Percentiles rank a stretch among this genome's conserved stretches.
phyloP scores from a whole-genome alignment of 2,113 vertebrate species.

The Gnathonemus longibarbis region DNA sequence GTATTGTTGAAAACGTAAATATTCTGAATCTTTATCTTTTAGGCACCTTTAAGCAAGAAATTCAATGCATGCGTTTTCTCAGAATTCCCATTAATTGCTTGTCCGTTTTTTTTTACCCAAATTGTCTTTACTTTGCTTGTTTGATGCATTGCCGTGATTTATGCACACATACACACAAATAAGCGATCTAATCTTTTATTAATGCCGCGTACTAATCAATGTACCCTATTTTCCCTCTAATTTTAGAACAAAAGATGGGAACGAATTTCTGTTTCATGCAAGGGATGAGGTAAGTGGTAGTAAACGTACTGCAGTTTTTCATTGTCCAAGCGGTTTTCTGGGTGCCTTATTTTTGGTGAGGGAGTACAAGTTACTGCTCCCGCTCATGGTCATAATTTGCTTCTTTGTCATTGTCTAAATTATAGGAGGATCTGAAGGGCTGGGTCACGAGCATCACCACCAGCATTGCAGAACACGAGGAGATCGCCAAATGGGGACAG shows the following conservation, averaged over 20 bases:
- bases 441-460: slow-evolving; percentile 70
- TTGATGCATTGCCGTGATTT: not conserved
- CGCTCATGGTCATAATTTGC: too few relatives aligned
- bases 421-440: slow-evolving; percentile 77
- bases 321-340: not conserved
- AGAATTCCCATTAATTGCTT: not conserved
- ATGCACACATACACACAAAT: not conserved
- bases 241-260: slow-evolving; percentile 79
- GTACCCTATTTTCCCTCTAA: not conserved
- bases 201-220: not conserved
- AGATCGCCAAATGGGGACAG: slow-evolving; percentile 77
- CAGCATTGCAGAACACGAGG: slow-evolving; percentile 72
- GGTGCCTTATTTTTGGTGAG: not conserved
- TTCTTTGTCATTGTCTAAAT: not conserved
- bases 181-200: not conserved
- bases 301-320: not conserved
- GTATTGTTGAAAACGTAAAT: not conserved
- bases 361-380: not conserved
- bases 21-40: not conserved
- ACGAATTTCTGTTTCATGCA: slow-evolving; percentile 84
- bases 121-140: not conserved
- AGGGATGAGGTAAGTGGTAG: slow-evolving; percentile 78
- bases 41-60: not conserved
- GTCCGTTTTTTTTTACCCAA: not conserved
- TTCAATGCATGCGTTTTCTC: not conserved